Percentiles rank a stretch among this genome's conserved stretches.
Evolutionary conservation across 2,113 vertebrate genomes (phyloP).

Genomic region (Danio rerio): DNA sequence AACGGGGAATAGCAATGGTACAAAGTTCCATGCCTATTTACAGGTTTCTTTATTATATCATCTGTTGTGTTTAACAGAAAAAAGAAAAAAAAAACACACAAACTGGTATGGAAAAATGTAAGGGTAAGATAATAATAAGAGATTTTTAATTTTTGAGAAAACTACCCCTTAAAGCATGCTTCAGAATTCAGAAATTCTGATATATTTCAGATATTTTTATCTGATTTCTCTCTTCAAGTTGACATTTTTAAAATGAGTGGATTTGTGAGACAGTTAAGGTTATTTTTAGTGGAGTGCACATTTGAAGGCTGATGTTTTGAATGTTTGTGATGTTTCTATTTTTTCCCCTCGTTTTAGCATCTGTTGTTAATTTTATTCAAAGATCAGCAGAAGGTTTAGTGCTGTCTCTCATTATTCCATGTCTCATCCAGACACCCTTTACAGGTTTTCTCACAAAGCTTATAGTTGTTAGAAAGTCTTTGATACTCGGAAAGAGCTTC

Average conservation of each 20-base stretch:
- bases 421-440: constrained; percentile 34
- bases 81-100: too few species aligned
- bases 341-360: not conserved
- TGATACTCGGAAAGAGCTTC: not conserved
- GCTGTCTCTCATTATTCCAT: constrained; percentile 14
- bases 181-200: too few species aligned
- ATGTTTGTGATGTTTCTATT: constrained; percentile 3
- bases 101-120: too few species aligned
- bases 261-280: not conserved
- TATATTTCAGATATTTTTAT: not conserved
- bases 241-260: not conserved
- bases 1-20: too few species aligned
- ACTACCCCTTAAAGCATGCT: too few species aligned
- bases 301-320: not conserved
- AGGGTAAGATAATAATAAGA: too few species aligned
- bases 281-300: constrained; percentile 9
- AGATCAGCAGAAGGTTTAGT: constrained; percentile 9
- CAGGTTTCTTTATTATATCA: too few species aligned
- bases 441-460: constrained; percentile 10
- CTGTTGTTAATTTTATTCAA: constrained; percentile 26
- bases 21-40: too few species aligned
- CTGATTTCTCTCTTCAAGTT: not conserved
- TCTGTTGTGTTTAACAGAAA: too few species aligned
- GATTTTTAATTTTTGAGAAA: too few species aligned
- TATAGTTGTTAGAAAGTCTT: constrained; percentile 27